Evolutionary conservation across 1,140 invertebrate species (phyloP).

Genomic region (Phymorhynchus buccinoides): DNA sequence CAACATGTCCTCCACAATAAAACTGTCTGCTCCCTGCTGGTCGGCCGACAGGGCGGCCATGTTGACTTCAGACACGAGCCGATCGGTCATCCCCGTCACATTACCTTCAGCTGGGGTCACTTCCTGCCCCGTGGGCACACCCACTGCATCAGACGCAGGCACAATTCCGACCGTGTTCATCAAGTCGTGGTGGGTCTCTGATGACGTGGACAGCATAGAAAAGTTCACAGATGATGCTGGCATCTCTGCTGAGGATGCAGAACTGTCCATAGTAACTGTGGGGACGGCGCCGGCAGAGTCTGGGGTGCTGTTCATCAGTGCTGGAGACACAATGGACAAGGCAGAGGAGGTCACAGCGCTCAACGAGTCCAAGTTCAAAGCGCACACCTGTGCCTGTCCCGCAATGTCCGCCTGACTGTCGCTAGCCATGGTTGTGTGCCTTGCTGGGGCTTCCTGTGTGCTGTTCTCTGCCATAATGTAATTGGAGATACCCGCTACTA

Average conservation of each 20-base stretch:
- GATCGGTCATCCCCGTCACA: background rate
- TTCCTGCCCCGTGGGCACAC: background rate
- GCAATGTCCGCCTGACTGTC: background rate
- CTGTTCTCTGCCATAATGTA: background rate
- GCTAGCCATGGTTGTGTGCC: background rate
- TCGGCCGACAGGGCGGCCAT: background rate
- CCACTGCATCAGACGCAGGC: background rate
- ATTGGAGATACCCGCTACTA: background rate
- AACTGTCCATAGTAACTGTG: background rate
- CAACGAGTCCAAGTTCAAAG: background rate
- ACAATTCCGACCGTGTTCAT: background rate
- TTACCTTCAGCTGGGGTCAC: background rate
- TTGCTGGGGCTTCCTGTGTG: background rate
- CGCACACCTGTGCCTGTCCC: background rate
- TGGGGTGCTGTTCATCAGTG: background rate
- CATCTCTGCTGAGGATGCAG: background rate
- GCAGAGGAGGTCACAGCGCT: background rate
- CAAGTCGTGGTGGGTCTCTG: background rate
- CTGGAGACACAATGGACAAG: background rate
- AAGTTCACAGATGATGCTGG: background rate
- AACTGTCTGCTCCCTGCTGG: conserved; percentile 18
- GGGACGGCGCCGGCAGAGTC: background rate
- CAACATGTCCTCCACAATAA: conserved; percentile 12
- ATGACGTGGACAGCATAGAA: background rate
- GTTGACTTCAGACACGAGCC: background rate